Base-by-base conservation (phyloP, 2,797 vertebrate species). In the Leptodactylus fallax region DNA sequence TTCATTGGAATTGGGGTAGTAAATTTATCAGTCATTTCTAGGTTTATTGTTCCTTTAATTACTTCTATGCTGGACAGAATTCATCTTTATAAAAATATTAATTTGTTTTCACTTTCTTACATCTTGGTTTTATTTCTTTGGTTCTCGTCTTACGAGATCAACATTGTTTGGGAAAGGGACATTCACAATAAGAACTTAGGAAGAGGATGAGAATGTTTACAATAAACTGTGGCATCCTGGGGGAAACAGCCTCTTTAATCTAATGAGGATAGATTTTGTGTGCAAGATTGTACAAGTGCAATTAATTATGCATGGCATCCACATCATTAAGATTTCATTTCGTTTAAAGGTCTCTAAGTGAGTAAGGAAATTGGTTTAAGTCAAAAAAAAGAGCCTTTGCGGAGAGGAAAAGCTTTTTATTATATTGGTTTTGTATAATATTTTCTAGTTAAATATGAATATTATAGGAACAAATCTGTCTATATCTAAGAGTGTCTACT, bases 261-360 rank as follows among this genome's bases (percentile, higher is more conserved):
- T 90, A 98, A 98, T 99, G 96, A 98, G 93, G 95, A 99, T 98
- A 90, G 97, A 99, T 99, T 98, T 97, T 95, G 94, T 96, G 96
- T 95, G 95, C 96, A 95, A 95, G 95, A 95, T 96, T 94, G 94
- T 95, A 94, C 93, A 91, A 90, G 94, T 94, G 94, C 95, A 96
- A 99, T 98, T 98, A 98, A 99, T 99, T 98, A 99, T 99, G 98
- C 97, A 98, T 97, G 97, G 96, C 96, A 97, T 95, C 90, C 90
- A 95, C 97, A 96, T 97, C 95, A 94, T 97, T 96, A 96, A 94
- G 94, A 93, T 96, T 97, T 98, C 95, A 97, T 98, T 97, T 97
- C 92, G 94, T 97, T 97, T 97, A 93, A 92, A 93, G 94, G 91
- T 93, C 94, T 94, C 92, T 96, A 93, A 96, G 95, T 96, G 94